Evolutionary conservation across 2,888 invertebrate genomes (phyloP).

Genomic region (Schrankia costaestrigalis): DNA sequence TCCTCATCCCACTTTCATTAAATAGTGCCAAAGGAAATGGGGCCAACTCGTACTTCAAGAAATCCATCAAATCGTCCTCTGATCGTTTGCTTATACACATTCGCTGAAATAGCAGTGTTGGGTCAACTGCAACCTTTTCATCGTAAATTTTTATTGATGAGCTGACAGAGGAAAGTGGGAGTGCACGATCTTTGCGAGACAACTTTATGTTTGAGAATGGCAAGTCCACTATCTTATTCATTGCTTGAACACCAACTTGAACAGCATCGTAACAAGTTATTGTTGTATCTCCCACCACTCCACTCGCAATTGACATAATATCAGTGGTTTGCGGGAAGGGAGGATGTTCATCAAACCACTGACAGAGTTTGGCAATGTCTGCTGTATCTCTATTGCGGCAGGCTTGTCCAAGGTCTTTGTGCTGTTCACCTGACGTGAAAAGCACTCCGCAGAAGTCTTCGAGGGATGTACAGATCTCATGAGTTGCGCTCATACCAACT

Average conservation of each 20-base stretch:
- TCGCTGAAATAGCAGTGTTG: not conserved
- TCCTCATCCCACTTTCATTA: not conserved
- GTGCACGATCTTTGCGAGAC: not conserved
- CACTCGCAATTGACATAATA: not conserved
- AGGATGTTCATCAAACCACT: not conserved
- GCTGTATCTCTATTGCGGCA: not conserved
- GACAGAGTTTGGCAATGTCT: not conserved
- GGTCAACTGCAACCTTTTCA: not conserved
- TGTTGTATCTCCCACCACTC: not conserved
- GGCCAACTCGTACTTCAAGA: conserved; percentile 2
- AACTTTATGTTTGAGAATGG: not conserved
- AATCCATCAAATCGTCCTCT: not conserved
- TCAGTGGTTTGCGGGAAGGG: not conserved
- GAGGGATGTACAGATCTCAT: no score
- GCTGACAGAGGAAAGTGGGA: not conserved
- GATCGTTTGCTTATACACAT: not conserved
- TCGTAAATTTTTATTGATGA: not conserved
- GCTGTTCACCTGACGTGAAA: no score
- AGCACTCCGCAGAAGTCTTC: no score
- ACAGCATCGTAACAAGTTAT: not conserved
- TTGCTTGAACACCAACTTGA: not conserved
- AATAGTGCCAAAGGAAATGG: not conserved
- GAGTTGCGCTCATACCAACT: no score
- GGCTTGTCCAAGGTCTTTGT: no score
- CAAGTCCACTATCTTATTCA: not conserved